phyloP scores from a whole-genome alignment of 1,140 invertebrate genomes.

The Prorops nasuta region DNA sequence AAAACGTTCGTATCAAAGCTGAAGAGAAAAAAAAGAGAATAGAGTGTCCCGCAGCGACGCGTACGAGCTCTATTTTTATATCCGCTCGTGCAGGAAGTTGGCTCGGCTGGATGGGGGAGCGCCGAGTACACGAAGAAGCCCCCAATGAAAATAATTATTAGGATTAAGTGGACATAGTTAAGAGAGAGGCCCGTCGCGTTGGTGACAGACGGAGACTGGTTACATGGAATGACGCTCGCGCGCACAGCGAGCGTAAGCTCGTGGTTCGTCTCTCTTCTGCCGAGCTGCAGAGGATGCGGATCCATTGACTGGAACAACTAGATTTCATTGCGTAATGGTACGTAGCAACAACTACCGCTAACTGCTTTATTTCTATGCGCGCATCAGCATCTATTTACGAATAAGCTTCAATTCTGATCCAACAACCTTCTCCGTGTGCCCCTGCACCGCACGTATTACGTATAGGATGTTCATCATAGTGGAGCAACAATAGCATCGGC shows the following conservation, averaged over 20 bases:
- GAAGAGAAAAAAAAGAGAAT: no score
- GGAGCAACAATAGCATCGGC: no score
- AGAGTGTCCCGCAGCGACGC: no score
- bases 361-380: no score
- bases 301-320: constrained; percentile 53
- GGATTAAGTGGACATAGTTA: constrained; percentile 55
- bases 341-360: no score
- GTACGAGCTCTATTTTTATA: constrained; percentile 58
- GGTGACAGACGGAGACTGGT: constrained; percentile 48
- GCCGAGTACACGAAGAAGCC: constrained; percentile 34
- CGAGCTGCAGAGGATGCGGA: constrained; percentile 53
- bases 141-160: constrained; percentile 58
- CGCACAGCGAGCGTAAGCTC: constrained; percentile 2
- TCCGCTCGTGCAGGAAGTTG: constrained; percentile 55
- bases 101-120: constrained; percentile 40
- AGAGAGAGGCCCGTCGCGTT: constrained; percentile 32
- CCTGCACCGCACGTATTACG: no score
- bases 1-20: no score
- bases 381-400: no score
- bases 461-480: no score
- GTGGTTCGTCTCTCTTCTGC: constrained; percentile 17
- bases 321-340: constrained; percentile 54
- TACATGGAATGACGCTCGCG: constrained; percentile 46
- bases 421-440: no score
- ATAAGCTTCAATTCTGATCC: no score